Conservation (phyloP, 1,140 invertebrate species). For the Caenorhabditis inopinata region DNA sequence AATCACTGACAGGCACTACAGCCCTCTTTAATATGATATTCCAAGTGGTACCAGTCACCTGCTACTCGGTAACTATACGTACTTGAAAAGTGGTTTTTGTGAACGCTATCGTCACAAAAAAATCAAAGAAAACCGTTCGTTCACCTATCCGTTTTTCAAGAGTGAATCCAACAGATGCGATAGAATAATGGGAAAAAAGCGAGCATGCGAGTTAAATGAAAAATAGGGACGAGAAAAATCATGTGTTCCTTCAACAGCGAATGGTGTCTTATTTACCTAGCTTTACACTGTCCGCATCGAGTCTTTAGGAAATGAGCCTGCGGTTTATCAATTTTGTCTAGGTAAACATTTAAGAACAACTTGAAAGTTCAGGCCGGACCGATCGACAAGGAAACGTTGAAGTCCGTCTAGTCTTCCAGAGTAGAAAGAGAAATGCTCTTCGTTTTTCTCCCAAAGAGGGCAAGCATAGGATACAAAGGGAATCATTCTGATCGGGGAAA, state of each 20-base stretch:
- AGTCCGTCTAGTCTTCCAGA: no score
- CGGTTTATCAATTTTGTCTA: background rate
- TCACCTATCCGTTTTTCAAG: background rate
- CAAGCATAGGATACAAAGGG: no score
- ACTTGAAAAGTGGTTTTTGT: background rate
- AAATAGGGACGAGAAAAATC: background rate
- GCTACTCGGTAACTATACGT: constrained; percentile 25
- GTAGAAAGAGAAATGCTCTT: no score
- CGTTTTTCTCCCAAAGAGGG: no score
- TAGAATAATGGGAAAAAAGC: background rate
- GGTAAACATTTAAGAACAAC: background rate
- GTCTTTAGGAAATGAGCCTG: background rate
- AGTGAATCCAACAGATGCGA: background rate
- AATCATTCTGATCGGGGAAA: no score
- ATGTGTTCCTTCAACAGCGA: background rate
- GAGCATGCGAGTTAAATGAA: background rate
- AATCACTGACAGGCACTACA: background rate
- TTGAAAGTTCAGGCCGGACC: background rate
- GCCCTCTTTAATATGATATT: background rate
- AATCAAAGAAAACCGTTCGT: background rate
- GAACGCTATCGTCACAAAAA: constrained; percentile 27
- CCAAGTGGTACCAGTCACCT: constrained; percentile 25
- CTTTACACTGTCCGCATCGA: background rate
- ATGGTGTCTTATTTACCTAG: background rate
- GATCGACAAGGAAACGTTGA: no score